These are phyloP conservation scores for Coluber constrictor DNA, from an alignment of 2,797 vertebrate genomes.

Conservation along the genomic window DNA sequence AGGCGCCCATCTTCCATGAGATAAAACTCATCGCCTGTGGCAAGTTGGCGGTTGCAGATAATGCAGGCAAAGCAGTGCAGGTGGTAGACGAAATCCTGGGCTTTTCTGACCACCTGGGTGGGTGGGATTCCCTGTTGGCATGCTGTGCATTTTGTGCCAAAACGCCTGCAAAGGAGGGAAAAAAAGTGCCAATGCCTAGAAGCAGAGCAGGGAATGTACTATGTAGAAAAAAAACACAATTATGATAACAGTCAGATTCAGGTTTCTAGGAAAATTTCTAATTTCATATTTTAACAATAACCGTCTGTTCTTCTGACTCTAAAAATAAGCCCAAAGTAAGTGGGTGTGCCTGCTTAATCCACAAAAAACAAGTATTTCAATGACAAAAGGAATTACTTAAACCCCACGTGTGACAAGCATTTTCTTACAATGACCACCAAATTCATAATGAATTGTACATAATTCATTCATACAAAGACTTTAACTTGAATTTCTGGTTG, in stretches of 20 bases:
- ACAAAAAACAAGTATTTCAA: not conserved
- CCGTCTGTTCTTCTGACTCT: not conserved
- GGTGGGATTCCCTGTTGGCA: slow-evolving; percentile 98
- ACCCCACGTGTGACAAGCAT: not conserved
- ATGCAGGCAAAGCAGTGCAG: slow-evolving; percentile 97
- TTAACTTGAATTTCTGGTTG: not conserved
- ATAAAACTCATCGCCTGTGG: slow-evolving; percentile 97
- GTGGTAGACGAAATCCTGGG: slow-evolving; percentile 98
- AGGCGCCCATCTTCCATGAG: slow-evolving; percentile 97
- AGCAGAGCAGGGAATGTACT: not conserved
- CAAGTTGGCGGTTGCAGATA: slow-evolving; percentile 95
- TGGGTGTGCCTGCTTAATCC: not conserved
- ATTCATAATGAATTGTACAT: not conserved
- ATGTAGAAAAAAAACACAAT: not conserved
- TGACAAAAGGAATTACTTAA: not conserved
- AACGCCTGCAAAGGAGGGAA: slow-evolving; percentile 77
- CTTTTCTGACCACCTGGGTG: slow-evolving; percentile 96
- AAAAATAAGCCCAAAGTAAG: not conserved
- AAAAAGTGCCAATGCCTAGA: not conserved
- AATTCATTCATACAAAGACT: not conserved
- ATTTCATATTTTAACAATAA: not conserved
- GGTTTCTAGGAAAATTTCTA: not conserved
- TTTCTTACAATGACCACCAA: not conserved
- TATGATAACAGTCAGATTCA: not conserved
- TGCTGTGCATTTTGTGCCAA: slow-evolving; percentile 96